phyloP scores from a whole-genome alignment of 2,888 invertebrate species.

The Sinotaia quadrata region DNA sequence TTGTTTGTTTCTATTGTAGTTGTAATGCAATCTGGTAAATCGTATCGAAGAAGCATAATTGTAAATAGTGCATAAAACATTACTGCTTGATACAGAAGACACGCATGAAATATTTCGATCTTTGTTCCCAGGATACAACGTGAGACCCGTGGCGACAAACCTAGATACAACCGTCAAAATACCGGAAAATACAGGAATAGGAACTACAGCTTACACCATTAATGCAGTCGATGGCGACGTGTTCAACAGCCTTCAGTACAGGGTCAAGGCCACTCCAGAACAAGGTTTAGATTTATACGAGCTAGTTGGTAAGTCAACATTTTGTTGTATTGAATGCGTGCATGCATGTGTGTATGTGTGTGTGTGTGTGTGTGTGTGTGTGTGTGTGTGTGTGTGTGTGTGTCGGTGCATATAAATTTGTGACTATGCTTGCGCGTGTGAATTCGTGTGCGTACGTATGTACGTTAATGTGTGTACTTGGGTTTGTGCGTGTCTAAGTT shows the following conservation, averaged over 20 bases:
- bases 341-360: not conserved
- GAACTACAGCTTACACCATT: not conserved
- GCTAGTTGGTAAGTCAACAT: not conserved
- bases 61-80: too few relatives aligned
- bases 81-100: not conserved
- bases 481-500: not conserved
- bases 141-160: constrained; percentile 23
- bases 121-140: constrained; percentile 22
- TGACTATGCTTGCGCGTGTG: too few relatives aligned
- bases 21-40: too few relatives aligned
- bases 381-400: not conserved
- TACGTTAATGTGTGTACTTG: not conserved
- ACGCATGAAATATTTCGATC: too few relatives aligned
- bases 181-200: constrained; percentile 15
- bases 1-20: too few relatives aligned
- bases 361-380: not conserved
- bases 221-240: not conserved
- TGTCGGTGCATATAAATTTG: too few relatives aligned
- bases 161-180: constrained; percentile 5
- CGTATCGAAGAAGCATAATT: too few relatives aligned
- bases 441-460: not conserved
- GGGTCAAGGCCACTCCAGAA: constrained; percentile 17
- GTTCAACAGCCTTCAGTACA: not conserved
- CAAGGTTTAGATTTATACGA: constrained; percentile 27
- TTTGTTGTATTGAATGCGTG: too few relatives aligned